Conservation (phyloP, 2,113 vertebrate species). For the Seriola aureovittata region DNA sequence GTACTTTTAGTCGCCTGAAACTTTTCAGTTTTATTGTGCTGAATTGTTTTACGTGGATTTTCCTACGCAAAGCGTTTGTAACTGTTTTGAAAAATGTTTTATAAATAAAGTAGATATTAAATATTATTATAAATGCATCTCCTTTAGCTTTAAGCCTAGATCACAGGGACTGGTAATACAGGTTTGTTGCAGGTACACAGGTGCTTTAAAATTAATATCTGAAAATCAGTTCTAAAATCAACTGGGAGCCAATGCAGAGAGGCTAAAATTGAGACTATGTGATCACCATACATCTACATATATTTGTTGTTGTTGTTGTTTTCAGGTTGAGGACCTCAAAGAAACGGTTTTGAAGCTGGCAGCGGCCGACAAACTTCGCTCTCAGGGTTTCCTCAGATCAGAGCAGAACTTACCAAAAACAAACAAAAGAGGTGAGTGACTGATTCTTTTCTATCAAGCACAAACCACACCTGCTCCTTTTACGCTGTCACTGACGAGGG, state of each 20-base stretch:
- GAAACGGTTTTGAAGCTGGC: constrained; percentile 82
- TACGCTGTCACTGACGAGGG: fast-evolving
- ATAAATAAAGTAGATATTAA: too few species aligned
- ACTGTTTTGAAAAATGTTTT: too few species aligned
- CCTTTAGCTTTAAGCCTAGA: neutral
- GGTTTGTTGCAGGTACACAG: too few species aligned
- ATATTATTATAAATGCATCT: neutral
- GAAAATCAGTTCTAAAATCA: neutral
- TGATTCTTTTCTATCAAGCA: neutral
- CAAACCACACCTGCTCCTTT: neutral
- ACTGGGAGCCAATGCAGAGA: neutral
- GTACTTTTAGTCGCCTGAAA: too few species aligned
- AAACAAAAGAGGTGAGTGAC: constrained; percentile 84
- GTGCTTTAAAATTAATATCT: neutral
- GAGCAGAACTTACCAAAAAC: constrained; percentile 82
- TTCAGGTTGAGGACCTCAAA: constrained; percentile 83
- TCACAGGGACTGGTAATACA: neutral
- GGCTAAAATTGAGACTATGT: neutral
- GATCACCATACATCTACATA: neutral
- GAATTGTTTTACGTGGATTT: too few species aligned
- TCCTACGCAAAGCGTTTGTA: too few species aligned
- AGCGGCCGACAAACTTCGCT: constrained; percentile 80
- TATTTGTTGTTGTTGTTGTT: neutral
- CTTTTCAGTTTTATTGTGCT: too few species aligned
- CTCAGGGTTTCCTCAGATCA: constrained; percentile 79